Evolutionary conservation across 2,113 vertebrate genomes (phyloP), one percentile per base, ranked within the genome.

Genomic region (Peucedramus taeniatus): DNA sequence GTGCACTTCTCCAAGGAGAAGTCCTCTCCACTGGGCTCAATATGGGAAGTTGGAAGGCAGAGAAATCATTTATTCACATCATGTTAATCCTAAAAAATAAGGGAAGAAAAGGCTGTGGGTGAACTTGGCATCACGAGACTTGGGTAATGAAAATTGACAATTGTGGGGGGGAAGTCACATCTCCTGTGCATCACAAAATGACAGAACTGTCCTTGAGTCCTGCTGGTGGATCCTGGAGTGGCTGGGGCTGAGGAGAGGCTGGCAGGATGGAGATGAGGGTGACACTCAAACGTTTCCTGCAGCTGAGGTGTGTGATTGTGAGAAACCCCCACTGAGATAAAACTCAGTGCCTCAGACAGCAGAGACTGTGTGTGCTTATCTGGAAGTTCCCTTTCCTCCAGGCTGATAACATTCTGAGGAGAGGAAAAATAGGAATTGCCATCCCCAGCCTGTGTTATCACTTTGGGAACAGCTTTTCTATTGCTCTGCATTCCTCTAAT

Each of bases 111-210:
- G 24, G 19, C n/a, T 18, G 0, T 10, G 10, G 81, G 33, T 80
- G 33, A 64, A 31, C 40, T 70, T 50, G 15, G 31, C 45, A 24
- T 65, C 37, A 3, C 3, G 27, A 14, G 33, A 14, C 22, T 7
- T 70, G 19, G 37, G 4, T 45, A 35, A 22, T 17, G 35, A 50
- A 45, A 26, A 33, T 5, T 47, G 49, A 7, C 21, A 35, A 0
- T 44, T 2, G 0, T 11, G 5, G 13, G 11, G 15, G 9, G 15
- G 11, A 33, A 7, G 28, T 49, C 37, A 1, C 7, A 4, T 80
- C 68, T 63, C 24, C 42, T 68, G 42, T 13, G 0, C 49, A 21
- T 8, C 1, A 1, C 11, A 3, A 23, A 64, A 6, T 0, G 15
- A 33, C 15, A 15, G 1, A 76, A 4, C 2, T 40, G 12, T 39